Percentiles rank a stretch among this genome's conserved stretches.
These are phyloP conservation scores for Saccopteryx leptura DNA, from an alignment of 2,113 vertebrate genomes.

Conservation along the genomic window DNA sequence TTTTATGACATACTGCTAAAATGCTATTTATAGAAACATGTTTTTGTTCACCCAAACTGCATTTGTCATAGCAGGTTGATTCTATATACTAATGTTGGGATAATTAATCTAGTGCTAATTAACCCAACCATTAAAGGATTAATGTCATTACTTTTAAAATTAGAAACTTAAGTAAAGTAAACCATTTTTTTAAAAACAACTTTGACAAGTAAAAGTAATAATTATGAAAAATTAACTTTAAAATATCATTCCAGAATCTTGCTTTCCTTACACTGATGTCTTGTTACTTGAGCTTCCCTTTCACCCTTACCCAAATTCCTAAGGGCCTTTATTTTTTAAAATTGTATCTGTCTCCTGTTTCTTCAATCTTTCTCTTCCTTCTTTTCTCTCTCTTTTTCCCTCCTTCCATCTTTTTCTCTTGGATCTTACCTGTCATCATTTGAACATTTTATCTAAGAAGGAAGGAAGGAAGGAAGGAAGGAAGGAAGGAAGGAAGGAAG, in stretches of 20 bases:
- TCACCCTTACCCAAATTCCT: neutral
- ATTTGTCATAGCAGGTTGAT: neutral
- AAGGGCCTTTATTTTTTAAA: neutral
- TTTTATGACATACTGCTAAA: neutral
- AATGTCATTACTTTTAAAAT: neutral
- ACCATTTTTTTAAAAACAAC: neutral
- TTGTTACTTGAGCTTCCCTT: neutral
- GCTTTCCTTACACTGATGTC: neutral
- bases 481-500: neutral
- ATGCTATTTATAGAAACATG: neutral
- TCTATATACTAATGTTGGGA: neutral
- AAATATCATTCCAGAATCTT: neutral
- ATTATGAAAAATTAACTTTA: neutral
- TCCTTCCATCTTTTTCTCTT: neutral
- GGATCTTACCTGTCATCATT: neutral
- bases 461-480: neutral
- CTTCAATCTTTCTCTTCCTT: neutral
- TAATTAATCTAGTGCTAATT: neutral
- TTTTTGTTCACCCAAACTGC: neutral
- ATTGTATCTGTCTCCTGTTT: neutral
- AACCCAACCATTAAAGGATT: neutral
- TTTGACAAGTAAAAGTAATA: conserved; percentile 8
- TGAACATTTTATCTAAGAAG: neutral
- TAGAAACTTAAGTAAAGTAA: neutral
- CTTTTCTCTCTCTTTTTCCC: neutral